phyloP scores from a whole-genome alignment of 35 echinoderm and acorn worm genomes.

The Apostichopus parvimensis region DNA sequence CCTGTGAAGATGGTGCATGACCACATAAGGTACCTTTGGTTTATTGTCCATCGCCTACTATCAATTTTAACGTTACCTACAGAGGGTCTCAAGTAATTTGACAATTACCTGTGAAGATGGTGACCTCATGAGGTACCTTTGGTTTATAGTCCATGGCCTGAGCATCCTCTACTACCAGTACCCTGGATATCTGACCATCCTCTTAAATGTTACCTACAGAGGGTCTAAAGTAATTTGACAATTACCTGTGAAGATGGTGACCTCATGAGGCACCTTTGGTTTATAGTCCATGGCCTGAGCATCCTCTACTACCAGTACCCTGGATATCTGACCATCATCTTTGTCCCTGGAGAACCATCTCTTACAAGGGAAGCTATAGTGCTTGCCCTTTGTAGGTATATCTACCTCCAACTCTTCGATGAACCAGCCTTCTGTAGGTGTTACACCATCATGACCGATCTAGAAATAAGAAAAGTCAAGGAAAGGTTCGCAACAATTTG shows the following conservation, averaged over 20 bases:
- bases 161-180: no score
- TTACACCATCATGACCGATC: conserved; percentile 97
- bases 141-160: no score
- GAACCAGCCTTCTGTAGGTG: conserved; percentile 91
- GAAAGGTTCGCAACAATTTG: neutral
- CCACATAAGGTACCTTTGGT: no score
- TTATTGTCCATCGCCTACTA: no score
- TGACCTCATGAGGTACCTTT: conserved; percentile 87
- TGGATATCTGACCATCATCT: conserved; percentile 86
- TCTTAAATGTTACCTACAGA: no score
- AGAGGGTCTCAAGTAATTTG: no score
- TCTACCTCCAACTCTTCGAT: conserved; percentile 93
- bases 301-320: conserved; percentile 73
- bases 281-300: conserved; percentile 80
- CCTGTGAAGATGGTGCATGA: no score
- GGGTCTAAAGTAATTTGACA: no score
- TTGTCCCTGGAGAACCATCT: conserved; percentile 97
- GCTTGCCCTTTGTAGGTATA: conserved; percentile 88
- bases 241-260: conserved; percentile 77
- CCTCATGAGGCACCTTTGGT: conserved; percentile 92
- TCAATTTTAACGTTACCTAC: no score
- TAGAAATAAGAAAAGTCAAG: neutral
- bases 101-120: conserved; percentile 69
- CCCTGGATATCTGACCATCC: no score
- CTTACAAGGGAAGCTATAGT: conserved; percentile 90